phyloP scores from a whole-genome alignment of 2,113 vertebrate genomes.

The Chloropsis cyanopogon region DNA sequence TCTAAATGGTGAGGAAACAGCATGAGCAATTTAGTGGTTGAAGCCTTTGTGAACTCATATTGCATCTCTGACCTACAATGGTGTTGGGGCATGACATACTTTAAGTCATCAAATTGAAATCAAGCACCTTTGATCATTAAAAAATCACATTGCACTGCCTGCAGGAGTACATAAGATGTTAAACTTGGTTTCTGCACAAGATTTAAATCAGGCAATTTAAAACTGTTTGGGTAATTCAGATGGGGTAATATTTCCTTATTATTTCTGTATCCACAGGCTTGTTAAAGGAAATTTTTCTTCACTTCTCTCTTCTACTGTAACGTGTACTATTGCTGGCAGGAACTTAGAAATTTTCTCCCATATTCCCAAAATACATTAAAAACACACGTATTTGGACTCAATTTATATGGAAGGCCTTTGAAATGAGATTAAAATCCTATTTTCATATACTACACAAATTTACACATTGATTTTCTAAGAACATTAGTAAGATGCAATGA shows the following conservation, averaged over 20 bases:
- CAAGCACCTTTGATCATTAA: not conserved
- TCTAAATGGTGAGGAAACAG: not conserved
- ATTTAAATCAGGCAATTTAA: not conserved
- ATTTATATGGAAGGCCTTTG: not conserved
- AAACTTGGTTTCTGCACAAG: slow-evolving; percentile 1
- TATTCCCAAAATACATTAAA: not conserved
- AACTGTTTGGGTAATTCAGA: not conserved
- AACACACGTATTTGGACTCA: not conserved
- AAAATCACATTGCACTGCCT: not conserved
- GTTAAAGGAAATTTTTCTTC: not conserved
- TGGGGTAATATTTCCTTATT: not conserved
- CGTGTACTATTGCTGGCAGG: not conserved
- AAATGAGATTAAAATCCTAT: not conserved
- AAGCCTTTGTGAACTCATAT: not conserved
- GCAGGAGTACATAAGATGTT: not conserved
- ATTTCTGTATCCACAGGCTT: not conserved
- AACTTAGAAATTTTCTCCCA: not conserved
- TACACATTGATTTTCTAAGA: not conserved
- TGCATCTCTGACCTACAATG: not conserved
- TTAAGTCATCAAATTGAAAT: not conserved
- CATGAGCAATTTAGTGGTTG: not conserved
- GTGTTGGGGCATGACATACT: not conserved
- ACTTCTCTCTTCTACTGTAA: not conserved
- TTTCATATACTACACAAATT: not conserved
- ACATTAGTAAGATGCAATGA: not conserved